A percentile compares a stretch with the other conserved stretches of the same genome.
phyloP scores from a whole-genome alignment of 2,113 vertebrate genomes.

The Scatophagus argus region DNA sequence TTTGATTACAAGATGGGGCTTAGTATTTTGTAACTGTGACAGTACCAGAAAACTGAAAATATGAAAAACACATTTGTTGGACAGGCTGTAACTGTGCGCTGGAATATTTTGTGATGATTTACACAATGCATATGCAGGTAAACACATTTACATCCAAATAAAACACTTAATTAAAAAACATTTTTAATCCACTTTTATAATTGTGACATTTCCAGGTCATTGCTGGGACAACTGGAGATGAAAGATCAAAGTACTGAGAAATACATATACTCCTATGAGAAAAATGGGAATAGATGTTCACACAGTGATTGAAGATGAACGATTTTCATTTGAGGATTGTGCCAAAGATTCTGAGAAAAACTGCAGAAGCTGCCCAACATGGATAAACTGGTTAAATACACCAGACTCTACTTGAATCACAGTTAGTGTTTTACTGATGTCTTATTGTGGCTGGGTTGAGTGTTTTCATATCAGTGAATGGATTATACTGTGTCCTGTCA shows the following conservation, averaged over 20 bases:
- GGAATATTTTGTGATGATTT: background rate
- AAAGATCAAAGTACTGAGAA: background rate
- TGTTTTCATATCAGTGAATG: slow-evolving; percentile 30
- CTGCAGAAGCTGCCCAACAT: background rate
- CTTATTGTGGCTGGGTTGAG: slow-evolving; percentile 12
- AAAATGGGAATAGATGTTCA: slow-evolving; percentile 10
- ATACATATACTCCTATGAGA: slow-evolving; percentile 9
- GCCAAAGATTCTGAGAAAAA: slow-evolving; percentile 14
- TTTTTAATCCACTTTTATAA: background rate
- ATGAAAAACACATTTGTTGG: background rate
- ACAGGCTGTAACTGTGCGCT: background rate
- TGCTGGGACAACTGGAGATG: background rate
- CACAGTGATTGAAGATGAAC: slow-evolving; percentile 10
- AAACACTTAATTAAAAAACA: background rate
- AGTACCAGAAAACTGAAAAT: background rate
- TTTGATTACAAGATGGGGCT: background rate
- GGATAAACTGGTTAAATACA: background rate
- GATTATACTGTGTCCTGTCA: background rate
- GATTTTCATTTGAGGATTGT: background rate
- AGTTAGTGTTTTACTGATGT: background rate
- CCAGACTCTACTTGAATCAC: background rate
- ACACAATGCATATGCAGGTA: background rate
- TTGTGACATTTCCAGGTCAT: background rate
- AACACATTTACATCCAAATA: background rate
- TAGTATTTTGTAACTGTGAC: background rate